Base-by-base conservation (phyloP, 1,140 invertebrate genomes). In the Cardiocondyla obscurior region DNA sequence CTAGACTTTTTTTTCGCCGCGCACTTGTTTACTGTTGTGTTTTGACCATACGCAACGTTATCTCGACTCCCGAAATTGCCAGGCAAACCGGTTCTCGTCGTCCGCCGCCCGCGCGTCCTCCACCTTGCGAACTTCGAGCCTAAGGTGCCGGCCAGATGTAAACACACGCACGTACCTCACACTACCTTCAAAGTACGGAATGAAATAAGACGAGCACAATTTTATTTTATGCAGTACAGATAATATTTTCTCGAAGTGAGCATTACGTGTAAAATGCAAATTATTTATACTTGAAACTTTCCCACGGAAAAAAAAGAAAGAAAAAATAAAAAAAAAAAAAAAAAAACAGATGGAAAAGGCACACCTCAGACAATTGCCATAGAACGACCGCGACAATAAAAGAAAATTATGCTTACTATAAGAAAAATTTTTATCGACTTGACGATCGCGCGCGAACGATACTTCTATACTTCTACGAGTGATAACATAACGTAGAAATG, bases 401-500 rank as follows among this genome's bases (percentile, higher is more conserved):
- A 42, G 36, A 42, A 39, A 53, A 67, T 46, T 67, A 42, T 53
- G 62, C 62, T 79, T 69, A 42, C 62, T 25, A 25, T 22, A n/a
- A 79, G 46, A 33, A 69, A 77, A 79, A 79, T 57, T 79, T 69
- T 79, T 69, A 79, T 79, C 74, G 74, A 67, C 74, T 51, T 33
- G 44, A 33, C 22, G 28, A 16, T 74, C 55, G 67, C 60, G 28
- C 39, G 67, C 60, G 19, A 69, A 65, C 72, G 77, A 88, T 88
- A 86, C 69, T 36, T 83, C 74, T 72, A 88, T 88, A 86, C 69
- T 36, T 83, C 74, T 72, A 88, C 84, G 58, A 76, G 74, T 74
- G 81, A 88, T 84, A 89, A 81, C 84, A 83, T 81, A 81, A 88
- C 81, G 84, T 85, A 49, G 70, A 70, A 76, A 85, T 62, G 86